These are phyloP conservation scores for Lagria hirta DNA, from an alignment of 2,888 invertebrate species.

Conservation along the genomic window DNA sequence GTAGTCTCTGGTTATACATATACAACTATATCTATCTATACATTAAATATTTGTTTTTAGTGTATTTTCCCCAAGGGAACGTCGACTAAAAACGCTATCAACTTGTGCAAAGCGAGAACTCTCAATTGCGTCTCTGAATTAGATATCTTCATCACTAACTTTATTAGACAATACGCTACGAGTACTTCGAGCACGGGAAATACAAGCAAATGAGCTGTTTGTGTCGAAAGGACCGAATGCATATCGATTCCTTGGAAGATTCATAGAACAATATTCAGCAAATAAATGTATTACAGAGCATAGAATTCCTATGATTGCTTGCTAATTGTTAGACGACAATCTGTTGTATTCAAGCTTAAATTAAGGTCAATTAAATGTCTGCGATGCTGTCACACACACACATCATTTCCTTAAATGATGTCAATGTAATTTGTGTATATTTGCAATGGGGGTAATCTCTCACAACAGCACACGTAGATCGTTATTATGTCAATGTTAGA, in stretches of 20 bases:
- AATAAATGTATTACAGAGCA: conserved; percentile 1
- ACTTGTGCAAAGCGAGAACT: not conserved
- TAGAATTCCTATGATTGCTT: not conserved
- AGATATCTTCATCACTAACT: conserved; percentile 15
- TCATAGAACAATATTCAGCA: conserved; percentile 2
- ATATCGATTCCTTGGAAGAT: conserved; percentile 3
- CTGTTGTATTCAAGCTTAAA: conserved; percentile 11
- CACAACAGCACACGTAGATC: conserved; percentile 24
- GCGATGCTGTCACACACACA: conserved; percentile 1
- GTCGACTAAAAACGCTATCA: conserved; percentile 7
- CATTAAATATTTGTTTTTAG: conserved; percentile 7
- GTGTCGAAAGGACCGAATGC: conserved; percentile 2
- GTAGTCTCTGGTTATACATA: not conserved
- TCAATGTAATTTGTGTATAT: conserved; percentile 16
- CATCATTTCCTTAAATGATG: not conserved
- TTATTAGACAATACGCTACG: conserved; percentile 13
- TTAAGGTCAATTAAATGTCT: conserved; percentile 19
- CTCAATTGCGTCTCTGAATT: conserved; percentile 3
- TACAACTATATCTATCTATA: not conserved
- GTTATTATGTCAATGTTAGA: conserved; percentile 28
- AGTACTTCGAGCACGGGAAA: conserved; percentile 6
- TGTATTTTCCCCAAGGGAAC: conserved; percentile 2
- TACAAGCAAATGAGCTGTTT: conserved; percentile 10
- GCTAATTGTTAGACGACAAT: conserved; percentile 9
- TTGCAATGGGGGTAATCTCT: conserved; percentile 7